Percentiles rank a stretch among this genome's conserved stretches.
Conservation (phyloP, 2,113 vertebrate species). For the Marmota monax region DNA sequence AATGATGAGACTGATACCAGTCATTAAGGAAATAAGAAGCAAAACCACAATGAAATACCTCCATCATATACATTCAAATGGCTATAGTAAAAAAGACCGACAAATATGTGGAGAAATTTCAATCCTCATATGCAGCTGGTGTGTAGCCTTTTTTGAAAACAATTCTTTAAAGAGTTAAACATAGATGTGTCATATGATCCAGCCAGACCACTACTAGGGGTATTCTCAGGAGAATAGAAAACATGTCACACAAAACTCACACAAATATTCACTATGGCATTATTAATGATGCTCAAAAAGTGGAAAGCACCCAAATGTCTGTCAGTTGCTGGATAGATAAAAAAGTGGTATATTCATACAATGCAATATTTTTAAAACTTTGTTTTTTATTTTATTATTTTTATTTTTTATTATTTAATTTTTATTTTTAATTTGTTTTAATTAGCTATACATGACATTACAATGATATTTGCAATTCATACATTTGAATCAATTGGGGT, state of each 20-base stretch:
- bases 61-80: background rate
- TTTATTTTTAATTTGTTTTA: too few relatives aligned
- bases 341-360: background rate
- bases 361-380: background rate
- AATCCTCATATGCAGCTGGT: background rate
- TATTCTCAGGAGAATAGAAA: background rate
- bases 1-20: background rate
- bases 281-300: background rate
- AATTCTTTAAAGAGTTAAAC: conserved; percentile 2
- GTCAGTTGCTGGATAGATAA: background rate
- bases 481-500: too few relatives aligned
- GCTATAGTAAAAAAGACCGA: background rate
- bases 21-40: background rate
- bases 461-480: too few relatives aligned
- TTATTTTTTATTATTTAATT: too few relatives aligned
- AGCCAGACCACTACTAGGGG: background rate
- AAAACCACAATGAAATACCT: background rate
- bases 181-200: background rate
- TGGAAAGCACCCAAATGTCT: background rate
- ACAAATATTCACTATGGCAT: background rate
- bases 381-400: background rate
- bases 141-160: background rate
- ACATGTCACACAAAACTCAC: background rate
- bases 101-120: background rate
- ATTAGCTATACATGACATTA: too few relatives aligned